A percentile compares a stretch with the other conserved stretches of the same genome.
These are phyloP conservation scores for Hipparchia sbordonii DNA, from an alignment of 2,888 invertebrate species.

Conservation along the genomic window DNA sequence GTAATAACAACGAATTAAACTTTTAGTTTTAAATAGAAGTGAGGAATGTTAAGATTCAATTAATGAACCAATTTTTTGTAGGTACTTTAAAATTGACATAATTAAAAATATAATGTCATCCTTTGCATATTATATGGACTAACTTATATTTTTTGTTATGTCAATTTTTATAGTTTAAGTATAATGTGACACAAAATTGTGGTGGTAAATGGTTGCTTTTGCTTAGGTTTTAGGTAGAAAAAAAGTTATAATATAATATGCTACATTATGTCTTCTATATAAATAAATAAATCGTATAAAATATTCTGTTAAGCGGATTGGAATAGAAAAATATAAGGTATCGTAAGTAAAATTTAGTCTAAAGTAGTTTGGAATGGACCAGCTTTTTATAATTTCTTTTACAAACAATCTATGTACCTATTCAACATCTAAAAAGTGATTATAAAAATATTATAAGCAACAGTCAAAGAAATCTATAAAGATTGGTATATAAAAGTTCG, in stretches of 20 bases:
- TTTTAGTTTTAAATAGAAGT: slow-evolving; percentile 15
- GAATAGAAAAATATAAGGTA: slow-evolving; percentile 14
- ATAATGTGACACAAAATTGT: background rate
- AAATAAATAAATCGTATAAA: slow-evolving; percentile 2
- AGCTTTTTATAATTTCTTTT: slow-evolving; percentile 29
- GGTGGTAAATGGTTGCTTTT: background rate
- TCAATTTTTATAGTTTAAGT: background rate
- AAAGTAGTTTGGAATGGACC: slow-evolving; percentile 32
- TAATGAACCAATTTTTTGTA: background rate
- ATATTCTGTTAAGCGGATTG: slow-evolving; percentile 3
- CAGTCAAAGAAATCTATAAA: slow-evolving; percentile 54
- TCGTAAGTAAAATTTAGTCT: slow-evolving; percentile 18
- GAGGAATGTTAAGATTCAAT: slow-evolving; percentile 16
- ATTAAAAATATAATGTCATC: background rate
- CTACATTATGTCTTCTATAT: background rate
- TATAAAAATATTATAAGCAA: slow-evolving; percentile 53
- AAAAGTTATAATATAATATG: background rate
- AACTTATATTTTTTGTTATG: background rate
- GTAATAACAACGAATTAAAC: slow-evolving; percentile 28
- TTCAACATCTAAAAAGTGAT: slow-evolving; percentile 61
- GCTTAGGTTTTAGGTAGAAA: background rate
- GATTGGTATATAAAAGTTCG: slow-evolving; percentile 59
- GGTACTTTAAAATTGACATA: background rate
- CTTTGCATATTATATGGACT: background rate
- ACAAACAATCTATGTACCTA: slow-evolving; percentile 53